These are phyloP conservation scores for Cataglyphis albicans DNA, from an alignment of 2,888 invertebrate genomes.

Conservation along the genomic window DNA sequence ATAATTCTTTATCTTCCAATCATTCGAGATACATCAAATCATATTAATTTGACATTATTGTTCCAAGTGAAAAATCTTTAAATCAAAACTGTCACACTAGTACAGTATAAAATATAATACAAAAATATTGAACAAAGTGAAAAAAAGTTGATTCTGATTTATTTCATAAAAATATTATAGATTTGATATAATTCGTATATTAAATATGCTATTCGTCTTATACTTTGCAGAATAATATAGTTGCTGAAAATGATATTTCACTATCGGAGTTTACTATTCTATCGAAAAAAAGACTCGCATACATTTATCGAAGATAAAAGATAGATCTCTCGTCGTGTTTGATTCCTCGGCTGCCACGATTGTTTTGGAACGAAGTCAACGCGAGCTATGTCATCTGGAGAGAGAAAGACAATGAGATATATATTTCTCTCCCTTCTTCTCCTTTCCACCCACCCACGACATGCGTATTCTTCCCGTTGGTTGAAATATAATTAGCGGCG, in stretches of 20 bases:
- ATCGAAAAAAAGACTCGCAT: not conserved
- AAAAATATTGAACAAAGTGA: not conserved
- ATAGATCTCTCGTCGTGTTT: not conserved
- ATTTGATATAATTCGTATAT: not conserved
- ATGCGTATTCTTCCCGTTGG: slow-evolving; percentile 59
- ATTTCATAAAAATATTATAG: not conserved
- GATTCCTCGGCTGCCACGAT: not conserved
- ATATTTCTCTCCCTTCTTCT: not conserved
- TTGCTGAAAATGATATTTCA: slow-evolving; percentile 1
- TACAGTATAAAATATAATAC: not conserved
- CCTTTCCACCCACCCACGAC: not conserved
- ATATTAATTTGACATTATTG: not conserved
- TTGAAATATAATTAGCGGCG: slow-evolving; percentile 64
- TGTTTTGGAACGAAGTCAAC: slow-evolving; percentile 6
- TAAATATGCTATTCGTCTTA: not conserved
- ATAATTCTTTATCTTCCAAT: not conserved
- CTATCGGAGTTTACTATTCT: no score
- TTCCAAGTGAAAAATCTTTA: not conserved
- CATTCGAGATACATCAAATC: not conserved
- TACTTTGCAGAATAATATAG: not conserved
- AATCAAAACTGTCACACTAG: not conserved
- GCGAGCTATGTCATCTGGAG: not conserved
- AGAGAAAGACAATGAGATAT: not conserved
- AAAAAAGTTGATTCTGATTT: not conserved
- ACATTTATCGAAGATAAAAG: not conserved